Evolutionary conservation across 2,797 vertebrate genomes (phyloP), one percentile per base, ranked within the genome.

Genomic region (Tenualosa thibaudeaui): DNA sequence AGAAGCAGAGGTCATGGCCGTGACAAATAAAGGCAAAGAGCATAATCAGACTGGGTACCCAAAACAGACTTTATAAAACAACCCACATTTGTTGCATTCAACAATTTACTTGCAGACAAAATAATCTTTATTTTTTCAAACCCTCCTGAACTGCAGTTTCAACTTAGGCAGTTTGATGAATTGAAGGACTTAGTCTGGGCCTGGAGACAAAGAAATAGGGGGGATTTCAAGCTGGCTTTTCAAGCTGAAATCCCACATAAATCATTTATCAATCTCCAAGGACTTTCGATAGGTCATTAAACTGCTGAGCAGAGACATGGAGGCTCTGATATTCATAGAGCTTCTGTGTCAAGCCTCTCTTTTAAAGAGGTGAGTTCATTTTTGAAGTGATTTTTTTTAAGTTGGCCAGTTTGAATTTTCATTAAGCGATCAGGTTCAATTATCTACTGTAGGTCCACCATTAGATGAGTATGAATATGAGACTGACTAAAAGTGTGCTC

Each of bases 281-380:
- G 71, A 78, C 37, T 78, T 78, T 43, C 31, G 81, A 26, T 82
- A 82, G 53, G 81, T 60, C 81, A 56, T 56, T 78, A 78, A 78
- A 78, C 71, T 22, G 68, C 15, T 17, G 17, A 78, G 71, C 43
- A 17, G 37, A 43, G 58, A 24, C 24, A 24, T 40, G 43, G 71
- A 78, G 71, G 6, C 71, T 78, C 15, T 22, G 5, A 46, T 78
- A 78, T 75, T 75, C 68, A 75, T 37, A 17, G 65, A 71, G 68
- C 26, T 43, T 78, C 71, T 78, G 13, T 78, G 40, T 78, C 71
- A 19, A 43, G 37, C 19, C 37, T 75, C 37, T 40, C 26, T 68
- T 68, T 75, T 75, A 22, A 78, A n/a, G 40, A 78, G 71, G 71
- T 65, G 31, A 71, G 4, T 31, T 26, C 10, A 75, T 75, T 40